Base-by-base conservation (phyloP, 2,888 invertebrate genomes). In the Dascillus cervinus region DNA sequence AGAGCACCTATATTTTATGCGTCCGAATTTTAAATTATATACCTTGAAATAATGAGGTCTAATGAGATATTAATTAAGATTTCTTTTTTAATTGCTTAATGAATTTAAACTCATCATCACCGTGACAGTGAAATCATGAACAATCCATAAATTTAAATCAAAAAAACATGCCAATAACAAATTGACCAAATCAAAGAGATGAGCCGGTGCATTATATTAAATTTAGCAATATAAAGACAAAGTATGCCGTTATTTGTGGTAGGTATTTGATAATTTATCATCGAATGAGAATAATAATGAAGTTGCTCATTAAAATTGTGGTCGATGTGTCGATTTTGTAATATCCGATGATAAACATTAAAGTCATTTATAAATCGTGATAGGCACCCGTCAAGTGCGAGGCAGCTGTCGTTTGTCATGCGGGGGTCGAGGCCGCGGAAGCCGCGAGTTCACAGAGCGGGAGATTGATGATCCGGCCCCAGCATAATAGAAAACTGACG, bases 401-500 rank as follows among this genome's bases (percentile, higher is more conserved):
- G 73, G 72, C 75, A 75, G 75, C 72, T 73, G 75, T 73, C 75
- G 72, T 75, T 75, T 75, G 75, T 75, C 74, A 75, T 73, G 69
- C 65, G 67, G 67, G 66, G 71, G 61, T 50, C 59, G 64, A 63
- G 68, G 69, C 69, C 69, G 68, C 62, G 64, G 64, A 64, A 52
- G 55, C 54, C 51, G 52, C 55, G 52, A 46, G 68, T 66, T 44
- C 48, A 49, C 53, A 47, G 49, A 41, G 47, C 33, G 31, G 32
- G 49, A 39, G 53, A 64, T 64, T 62, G 59, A 64, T 64, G 62
- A 62, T 56, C 48, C 50, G 39, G 41, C 48, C 53, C 44, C 50
- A 43, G 49, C 53, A 58, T 63, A 64, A 63, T 62, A 63, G 64
- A 64, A 63, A 64, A 62, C 56, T 62, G 64, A 62, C 62, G 54